These are phyloP conservation scores for Poecilia latipinna DNA, from an alignment of 2,113 vertebrate genomes.

Conservation along the genomic window DNA sequence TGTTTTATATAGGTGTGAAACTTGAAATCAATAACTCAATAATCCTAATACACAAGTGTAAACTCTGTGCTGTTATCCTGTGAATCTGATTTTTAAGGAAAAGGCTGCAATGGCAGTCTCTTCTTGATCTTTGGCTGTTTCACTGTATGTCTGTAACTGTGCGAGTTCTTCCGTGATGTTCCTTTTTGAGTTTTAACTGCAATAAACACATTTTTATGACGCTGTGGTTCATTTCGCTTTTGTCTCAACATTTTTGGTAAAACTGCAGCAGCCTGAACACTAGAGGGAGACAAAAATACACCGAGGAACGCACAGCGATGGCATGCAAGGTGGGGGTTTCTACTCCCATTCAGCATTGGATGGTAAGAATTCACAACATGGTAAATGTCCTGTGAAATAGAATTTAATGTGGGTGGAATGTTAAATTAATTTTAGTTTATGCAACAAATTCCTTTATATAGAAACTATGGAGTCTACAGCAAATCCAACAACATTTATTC, in stretches of 20 bases:
- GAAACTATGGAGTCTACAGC: background rate
- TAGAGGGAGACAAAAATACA: conserved; percentile 69
- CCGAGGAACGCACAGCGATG: background rate
- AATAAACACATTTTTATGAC: conserved; percentile 78
- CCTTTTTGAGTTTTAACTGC: conserved; percentile 59
- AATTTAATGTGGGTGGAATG: background rate
- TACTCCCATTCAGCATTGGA: background rate
- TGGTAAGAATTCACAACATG: background rate
- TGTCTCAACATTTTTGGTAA: background rate
- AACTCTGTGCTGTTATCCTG: conserved; percentile 45
- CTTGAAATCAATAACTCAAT: conserved; percentile 43
- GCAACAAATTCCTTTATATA: background rate
- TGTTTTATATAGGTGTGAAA: conserved; percentile 59
- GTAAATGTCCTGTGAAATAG: background rate
- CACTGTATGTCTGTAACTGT: conserved; percentile 42
- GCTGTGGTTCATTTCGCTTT: no score
- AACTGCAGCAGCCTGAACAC: conserved; percentile 38
- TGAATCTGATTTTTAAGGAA: conserved; percentile 43
- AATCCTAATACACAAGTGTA: conserved; percentile 34
- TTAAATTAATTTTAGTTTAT: no score
- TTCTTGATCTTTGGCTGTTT: conserved; percentile 27
- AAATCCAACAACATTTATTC: background rate
- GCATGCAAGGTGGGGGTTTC: background rate
- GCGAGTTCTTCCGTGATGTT: conserved; percentile 47
- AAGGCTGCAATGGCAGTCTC: conserved; percentile 32